Evolutionary conservation across 1,140 invertebrate genomes (phyloP).

Genomic region (Drosophila ogumai): DNA sequence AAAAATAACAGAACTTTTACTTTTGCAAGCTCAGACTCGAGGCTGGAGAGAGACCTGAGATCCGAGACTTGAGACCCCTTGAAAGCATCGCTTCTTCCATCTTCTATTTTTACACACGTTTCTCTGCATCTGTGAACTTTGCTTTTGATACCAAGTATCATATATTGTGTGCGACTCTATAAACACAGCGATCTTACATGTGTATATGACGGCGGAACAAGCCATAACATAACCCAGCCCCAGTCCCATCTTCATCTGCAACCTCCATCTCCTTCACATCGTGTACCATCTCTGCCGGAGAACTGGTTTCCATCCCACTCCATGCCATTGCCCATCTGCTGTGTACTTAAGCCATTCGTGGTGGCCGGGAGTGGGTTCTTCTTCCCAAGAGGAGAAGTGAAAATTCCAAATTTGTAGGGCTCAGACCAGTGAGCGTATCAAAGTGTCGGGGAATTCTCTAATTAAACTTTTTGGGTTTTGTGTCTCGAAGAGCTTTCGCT

Average conservation of each 20-base stretch:
- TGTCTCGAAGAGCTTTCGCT: constrained; percentile 59
- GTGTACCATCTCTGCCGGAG: constrained; percentile 31
- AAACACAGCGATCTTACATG: constrained; percentile 56
- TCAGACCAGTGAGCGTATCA: constrained; percentile 55
- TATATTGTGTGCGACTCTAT: constrained; percentile 64
- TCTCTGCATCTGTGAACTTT: constrained; percentile 49
- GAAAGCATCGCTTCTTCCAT: constrained; percentile 12
- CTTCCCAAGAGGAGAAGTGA: constrained; percentile 47
- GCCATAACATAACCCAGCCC: constrained; percentile 74
- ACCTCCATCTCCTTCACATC: constrained; percentile 13
- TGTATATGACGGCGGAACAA: constrained; percentile 68
- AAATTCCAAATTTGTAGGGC: constrained; percentile 61
- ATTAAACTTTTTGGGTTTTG: constrained; percentile 51
- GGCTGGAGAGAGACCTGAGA: constrained; percentile 15
- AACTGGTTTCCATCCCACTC: constrained; percentile 60
- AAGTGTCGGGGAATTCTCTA: constrained; percentile 63
- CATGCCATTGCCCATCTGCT: constrained; percentile 28
- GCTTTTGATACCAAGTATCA: constrained; percentile 59
- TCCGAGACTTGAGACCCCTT: constrained; percentile 10
- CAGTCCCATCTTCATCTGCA: constrained; percentile 2
- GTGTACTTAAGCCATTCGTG: constrained; percentile 41
- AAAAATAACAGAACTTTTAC: constrained; percentile 73
- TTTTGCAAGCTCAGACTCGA: constrained; percentile 52
- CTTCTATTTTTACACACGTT: constrained; percentile 69
- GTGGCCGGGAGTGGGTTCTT: constrained; percentile 37